Conservation (phyloP, 2,888 invertebrate genomes). For the Spicauda simplicius region DNA sequence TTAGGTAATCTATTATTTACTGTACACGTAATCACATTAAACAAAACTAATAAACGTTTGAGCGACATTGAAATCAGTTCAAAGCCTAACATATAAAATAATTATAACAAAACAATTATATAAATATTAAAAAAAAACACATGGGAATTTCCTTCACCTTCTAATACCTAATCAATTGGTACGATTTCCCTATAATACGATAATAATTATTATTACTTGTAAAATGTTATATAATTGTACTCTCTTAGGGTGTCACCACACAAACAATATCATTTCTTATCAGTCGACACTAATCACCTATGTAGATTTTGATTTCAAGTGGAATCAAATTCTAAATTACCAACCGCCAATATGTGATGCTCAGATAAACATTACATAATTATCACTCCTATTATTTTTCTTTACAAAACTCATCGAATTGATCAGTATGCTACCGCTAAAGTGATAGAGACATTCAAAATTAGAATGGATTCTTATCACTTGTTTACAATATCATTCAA, state of each 20-base stretch:
- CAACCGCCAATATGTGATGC: no score
- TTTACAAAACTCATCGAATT: no score
- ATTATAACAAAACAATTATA: slow-evolving; percentile 13
- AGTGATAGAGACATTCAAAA: no score
- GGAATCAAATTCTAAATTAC: no score
- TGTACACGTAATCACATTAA: slow-evolving; percentile 37
- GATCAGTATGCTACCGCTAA: no score
- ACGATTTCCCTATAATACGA: neutral
- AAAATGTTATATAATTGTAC: no score
- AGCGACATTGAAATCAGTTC: slow-evolving; percentile 45
- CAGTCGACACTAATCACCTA: no score
- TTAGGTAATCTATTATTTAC: slow-evolving; percentile 25
- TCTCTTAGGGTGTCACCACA: neutral
- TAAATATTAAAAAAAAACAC: neutral
- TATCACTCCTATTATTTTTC: no score
- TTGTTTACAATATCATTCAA: no score
- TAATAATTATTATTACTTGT: neutral
- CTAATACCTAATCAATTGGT: slow-evolving; percentile 15
- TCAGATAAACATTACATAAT: no score
- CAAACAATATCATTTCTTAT: neutral
- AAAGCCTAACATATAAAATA: slow-evolving; percentile 17
- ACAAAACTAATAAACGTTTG: slow-evolving; percentile 44
- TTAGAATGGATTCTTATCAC: no score
- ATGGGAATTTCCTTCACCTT: slow-evolving; percentile 2
- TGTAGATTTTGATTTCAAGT: no score